phyloP scores from a whole-genome alignment of 2,113 vertebrate genomes.

The Cyprinodon variegatus region DNA sequence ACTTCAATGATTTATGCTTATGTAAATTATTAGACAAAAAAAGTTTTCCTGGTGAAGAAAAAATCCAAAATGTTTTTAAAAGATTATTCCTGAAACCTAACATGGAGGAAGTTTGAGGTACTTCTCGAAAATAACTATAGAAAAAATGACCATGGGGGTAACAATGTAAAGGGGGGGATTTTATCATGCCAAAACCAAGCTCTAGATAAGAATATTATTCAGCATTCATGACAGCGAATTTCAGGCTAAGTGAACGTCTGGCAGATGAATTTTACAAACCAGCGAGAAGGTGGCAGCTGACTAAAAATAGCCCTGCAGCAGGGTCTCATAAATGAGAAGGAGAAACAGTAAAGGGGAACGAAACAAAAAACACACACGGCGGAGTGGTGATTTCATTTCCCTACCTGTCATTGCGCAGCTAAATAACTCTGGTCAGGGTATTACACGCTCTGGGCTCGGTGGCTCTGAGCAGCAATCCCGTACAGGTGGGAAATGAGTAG shows the following conservation, averaged over 20 bases:
- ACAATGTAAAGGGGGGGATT: not conserved
- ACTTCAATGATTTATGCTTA: not conserved
- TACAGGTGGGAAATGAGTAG: constrained; percentile 67
- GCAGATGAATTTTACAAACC: constrained; percentile 58
- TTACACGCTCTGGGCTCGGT: constrained; percentile 54
- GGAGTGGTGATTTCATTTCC: constrained; percentile 74
- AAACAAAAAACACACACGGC: constrained; percentile 52
- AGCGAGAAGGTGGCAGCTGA: constrained; percentile 56
- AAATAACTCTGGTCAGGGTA: constrained; percentile 73
- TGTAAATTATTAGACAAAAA: not conserved
- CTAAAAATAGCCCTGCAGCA: constrained; percentile 73
- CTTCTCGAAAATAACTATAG: constrained; percentile 3
- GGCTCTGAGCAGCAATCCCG: constrained; percentile 58
- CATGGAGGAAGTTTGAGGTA: not conserved
- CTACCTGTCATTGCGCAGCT: constrained; percentile 67
- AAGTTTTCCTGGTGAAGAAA: not conserved
- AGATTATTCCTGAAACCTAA: not conserved
- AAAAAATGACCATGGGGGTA: not conserved
- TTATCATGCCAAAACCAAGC: constrained; percentile 36
- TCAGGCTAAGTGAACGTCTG: constrained; percentile 57
- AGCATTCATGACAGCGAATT: constrained; percentile 44
- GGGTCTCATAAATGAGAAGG: constrained; percentile 63
- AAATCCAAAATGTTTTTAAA: not conserved
- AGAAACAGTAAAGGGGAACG: constrained; percentile 61
- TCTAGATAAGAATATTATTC: constrained; percentile 51